Base-by-base conservation (phyloP, 1,140 invertebrate genomes). In the Drosophila mojavensis region DNA sequence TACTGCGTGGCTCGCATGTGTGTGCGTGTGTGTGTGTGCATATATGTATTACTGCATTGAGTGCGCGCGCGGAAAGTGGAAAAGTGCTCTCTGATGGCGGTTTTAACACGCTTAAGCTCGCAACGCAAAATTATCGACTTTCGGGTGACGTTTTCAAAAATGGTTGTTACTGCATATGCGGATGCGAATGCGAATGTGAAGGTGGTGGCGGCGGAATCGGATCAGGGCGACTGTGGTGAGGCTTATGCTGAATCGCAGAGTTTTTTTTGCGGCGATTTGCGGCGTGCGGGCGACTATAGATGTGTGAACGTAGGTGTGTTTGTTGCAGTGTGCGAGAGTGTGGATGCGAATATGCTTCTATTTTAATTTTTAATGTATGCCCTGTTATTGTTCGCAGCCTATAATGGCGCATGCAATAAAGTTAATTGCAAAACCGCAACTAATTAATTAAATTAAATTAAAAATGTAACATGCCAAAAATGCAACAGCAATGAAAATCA, bases 391-490 rank as follows among this genome's bases (percentile, higher is more conserved):
- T 65, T 75, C 63, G 79, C 59, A 50, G 65, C 51, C 79, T 75
- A 88, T 86, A 89, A 90, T 89, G 69, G 80, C 84, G 86, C 82
- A 85, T 81, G 90, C 90, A 91, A 91, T 91, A 91, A 91, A 91
- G 90, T 91, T 91, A 91, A 91, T 91, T 91, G 90, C 90, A 83
- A 91, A 92, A 92, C 90, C 91, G 86, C 91, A 90, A 92, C 91
- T 92, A 92, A 91, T 92, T 92, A 91, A 92, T 92, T 91, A 84
- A 92, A 92, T 92, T 91, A 91, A 91, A 91, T 91, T 81, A 91
- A 91, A 91, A 91, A 91, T 90, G 84, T 76, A 89, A 73, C 84
- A 89, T 89, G 80, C 84, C 84, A 89, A 89, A 86, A 89, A 81
- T 81, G 74, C 78, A 79, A 69, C 69, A 55, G 79, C 63, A 83